These are phyloP conservation scores for Tonatia bakeri DNA, from an alignment of 2,113 vertebrate species.

Conservation along the genomic window DNA sequence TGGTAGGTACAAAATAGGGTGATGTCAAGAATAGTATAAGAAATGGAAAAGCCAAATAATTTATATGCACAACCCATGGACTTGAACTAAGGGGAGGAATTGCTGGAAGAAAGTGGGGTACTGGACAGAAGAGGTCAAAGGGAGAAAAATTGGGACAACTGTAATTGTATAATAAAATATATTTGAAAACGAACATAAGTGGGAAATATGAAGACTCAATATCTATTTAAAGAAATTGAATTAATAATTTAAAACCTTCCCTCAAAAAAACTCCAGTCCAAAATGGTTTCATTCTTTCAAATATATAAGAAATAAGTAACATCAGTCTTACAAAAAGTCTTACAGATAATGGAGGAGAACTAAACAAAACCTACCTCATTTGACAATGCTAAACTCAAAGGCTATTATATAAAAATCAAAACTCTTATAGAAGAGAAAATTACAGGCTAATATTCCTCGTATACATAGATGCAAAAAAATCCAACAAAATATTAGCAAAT, in stretches of 20 bases:
- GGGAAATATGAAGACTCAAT: background rate
- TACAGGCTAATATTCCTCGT: background rate
- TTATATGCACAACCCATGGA: no score
- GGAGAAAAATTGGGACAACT: no score
- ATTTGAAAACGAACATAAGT: background rate
- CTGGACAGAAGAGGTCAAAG: no score
- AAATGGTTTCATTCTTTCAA: slow-evolving; percentile 7
- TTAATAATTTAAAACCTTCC: slow-evolving; percentile 4
- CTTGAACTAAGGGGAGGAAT: no score
- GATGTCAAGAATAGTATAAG: no score
- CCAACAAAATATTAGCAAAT: slow-evolving; percentile 10
- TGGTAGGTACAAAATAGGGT: no score
- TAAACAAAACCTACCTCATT: background rate
- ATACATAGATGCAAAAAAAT: background rate
- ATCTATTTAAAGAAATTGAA: slow-evolving; percentile 39
- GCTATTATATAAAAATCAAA: slow-evolving; percentile 35
- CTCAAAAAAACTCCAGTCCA: slow-evolving; percentile 12
- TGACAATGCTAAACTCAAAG: background rate
- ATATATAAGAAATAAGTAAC: background rate
- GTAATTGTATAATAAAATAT: no score
- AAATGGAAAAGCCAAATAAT: no score
- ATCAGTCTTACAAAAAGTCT: background rate
- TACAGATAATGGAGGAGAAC: background rate
- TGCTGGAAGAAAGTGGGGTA: no score
- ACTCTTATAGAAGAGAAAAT: background rate